Evolutionary conservation across 2,888 invertebrate genomes (phyloP).

Genomic region (Lampropteryx suffumata): DNA sequence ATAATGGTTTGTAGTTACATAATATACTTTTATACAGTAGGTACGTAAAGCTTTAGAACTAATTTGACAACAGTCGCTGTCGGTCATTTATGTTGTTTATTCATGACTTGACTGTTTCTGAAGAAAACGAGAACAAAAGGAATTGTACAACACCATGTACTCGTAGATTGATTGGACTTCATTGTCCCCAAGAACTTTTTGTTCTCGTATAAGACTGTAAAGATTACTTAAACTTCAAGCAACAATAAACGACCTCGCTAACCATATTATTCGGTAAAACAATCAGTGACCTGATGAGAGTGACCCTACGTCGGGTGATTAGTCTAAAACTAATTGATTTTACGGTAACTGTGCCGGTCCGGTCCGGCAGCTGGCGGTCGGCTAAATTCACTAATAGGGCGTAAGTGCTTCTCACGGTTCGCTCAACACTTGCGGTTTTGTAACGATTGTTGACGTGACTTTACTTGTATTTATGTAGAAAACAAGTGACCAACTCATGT

Average conservation of each 20-base stretch:
- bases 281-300: constrained; percentile 42
- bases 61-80: too few species aligned
- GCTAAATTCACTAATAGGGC: constrained; percentile 25
- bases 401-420: constrained; percentile 22
- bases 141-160: not conserved
- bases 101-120: too few species aligned
- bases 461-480: not conserved
- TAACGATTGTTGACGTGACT: constrained; percentile 20
- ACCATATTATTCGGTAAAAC: constrained; percentile 26
- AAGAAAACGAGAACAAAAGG: too few species aligned
- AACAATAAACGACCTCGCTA: constrained; percentile 14
- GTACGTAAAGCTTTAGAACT: too few species aligned
- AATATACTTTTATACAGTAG: too few species aligned
- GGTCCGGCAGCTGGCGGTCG: constrained; percentile 16
- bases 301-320: constrained; percentile 47
- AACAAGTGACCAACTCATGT: not conserved
- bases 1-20: constrained; percentile 8
- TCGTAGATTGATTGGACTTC: too few species aligned
- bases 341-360: constrained; percentile 27
- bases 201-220: not conserved
- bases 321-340: constrained; percentile 52
- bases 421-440: constrained; percentile 26
- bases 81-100: too few species aligned
- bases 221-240: constrained; percentile 3
- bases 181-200: not conserved